Conservation (phyloP, 2,797 vertebrate genomes). For the Myotis findleyi region DNA sequence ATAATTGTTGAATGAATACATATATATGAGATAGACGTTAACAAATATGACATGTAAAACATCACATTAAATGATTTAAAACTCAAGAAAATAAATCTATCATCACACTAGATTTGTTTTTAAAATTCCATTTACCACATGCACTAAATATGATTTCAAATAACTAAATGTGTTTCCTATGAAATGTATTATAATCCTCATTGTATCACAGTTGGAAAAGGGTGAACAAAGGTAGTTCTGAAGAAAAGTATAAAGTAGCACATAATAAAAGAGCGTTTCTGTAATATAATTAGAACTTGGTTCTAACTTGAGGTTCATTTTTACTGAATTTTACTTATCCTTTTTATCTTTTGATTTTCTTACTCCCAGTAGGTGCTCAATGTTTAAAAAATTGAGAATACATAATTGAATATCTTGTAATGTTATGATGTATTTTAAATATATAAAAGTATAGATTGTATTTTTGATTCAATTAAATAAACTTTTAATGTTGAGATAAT, state of each 20-base stretch:
- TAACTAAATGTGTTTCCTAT: background rate
- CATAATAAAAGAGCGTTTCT: background rate
- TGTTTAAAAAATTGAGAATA: background rate
- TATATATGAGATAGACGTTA: background rate
- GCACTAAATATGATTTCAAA: background rate
- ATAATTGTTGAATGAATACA: background rate
- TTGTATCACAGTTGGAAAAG: background rate
- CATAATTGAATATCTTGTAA: background rate
- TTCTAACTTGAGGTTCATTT: background rate
- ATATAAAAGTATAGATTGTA: background rate
- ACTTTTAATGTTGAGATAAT: background rate
- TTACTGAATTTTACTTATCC: background rate
- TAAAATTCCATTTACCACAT: background rate
- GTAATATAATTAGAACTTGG: background rate
- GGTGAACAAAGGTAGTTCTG: background rate
- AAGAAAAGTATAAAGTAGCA: background rate
- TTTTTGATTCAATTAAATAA: background rate
- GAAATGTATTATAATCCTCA: background rate
- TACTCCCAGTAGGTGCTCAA: background rate
- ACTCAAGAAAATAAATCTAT: background rate
- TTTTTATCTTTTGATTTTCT: background rate
- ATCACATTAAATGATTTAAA: background rate
- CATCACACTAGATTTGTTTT: background rate
- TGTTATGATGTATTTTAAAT: background rate
- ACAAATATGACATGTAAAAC: background rate